Conservation (phyloP, 2,113 vertebrate genomes). For the Apeltes quadracus region DNA sequence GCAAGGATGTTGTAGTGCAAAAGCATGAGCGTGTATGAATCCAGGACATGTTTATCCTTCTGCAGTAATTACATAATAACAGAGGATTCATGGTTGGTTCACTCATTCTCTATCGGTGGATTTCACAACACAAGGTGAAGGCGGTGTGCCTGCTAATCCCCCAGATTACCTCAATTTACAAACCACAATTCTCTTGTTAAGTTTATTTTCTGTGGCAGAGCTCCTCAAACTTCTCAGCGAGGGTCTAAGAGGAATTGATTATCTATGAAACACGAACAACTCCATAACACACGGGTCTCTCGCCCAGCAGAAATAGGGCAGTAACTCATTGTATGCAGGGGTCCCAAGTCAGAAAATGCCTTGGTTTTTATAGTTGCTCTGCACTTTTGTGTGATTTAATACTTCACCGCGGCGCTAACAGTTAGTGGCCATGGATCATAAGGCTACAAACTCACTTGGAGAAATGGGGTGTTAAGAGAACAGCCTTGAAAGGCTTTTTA, state of each 20-base stretch:
- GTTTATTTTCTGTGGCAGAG: constrained; percentile 52
- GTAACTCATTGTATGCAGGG: constrained; percentile 33
- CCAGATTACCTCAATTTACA: constrained; percentile 56
- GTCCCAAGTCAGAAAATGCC: constrained; percentile 32
- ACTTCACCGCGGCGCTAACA: constrained; percentile 37
- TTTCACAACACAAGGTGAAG: constrained; percentile 60
- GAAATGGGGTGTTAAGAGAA: constrained; percentile 51
- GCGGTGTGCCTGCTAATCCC: constrained; percentile 52
- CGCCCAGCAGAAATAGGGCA: constrained; percentile 32
- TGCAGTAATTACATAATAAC: constrained; percentile 50
- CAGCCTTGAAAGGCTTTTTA: constrained; percentile 42
- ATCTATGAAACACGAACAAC: constrained; percentile 55
- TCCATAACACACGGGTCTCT: constrained; percentile 51
- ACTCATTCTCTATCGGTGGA: constrained; percentile 32
- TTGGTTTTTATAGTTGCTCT: constrained; percentile 47
- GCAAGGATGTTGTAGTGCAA: constrained; percentile 9
- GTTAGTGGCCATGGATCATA: constrained; percentile 63
- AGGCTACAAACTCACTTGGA: constrained; percentile 33
- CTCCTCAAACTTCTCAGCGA: constrained; percentile 42
- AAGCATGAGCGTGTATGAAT: constrained; percentile 23
- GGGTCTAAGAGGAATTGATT: constrained; percentile 34
- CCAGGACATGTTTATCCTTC: constrained; percentile 34
- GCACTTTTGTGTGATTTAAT: constrained; percentile 44
- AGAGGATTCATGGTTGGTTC: constrained; percentile 33
- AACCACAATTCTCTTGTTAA: constrained; percentile 48